phyloP scores from a whole-genome alignment of 2,888 invertebrate genomes.

The Microchrysa polita region DNA sequence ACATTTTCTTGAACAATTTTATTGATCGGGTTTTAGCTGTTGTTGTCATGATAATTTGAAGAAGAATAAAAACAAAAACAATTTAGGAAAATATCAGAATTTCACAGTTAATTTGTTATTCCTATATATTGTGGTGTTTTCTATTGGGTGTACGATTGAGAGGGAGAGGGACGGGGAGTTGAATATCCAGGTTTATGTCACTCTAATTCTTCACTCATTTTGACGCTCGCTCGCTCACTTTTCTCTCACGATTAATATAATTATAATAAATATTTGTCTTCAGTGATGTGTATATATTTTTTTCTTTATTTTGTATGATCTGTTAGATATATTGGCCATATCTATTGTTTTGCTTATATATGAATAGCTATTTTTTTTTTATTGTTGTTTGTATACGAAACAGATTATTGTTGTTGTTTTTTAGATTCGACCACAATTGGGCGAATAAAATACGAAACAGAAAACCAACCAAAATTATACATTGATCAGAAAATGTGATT shows the following conservation, averaged over 20 bases:
- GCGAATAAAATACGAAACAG: not conserved
- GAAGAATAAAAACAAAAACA: too few species aligned
- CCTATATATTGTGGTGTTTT: not conserved
- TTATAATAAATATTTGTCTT: conserved; percentile 16
- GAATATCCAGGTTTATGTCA: too few species aligned
- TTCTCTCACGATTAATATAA: not conserved
- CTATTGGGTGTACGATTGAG: not conserved
- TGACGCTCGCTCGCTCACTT: not conserved
- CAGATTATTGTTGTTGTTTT: conserved; percentile 11
- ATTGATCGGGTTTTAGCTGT: not conserved
- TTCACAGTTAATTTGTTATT: not conserved
- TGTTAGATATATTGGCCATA: too few species aligned
- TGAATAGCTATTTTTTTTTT: not conserved
- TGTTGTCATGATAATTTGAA: too few species aligned
- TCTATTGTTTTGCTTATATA: not conserved
- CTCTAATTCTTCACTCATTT: not conserved
- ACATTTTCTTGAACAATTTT: conserved; percentile 50
- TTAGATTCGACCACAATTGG: not conserved
- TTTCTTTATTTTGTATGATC: not conserved
- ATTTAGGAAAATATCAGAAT: not conserved
- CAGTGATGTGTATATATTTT: not conserved
- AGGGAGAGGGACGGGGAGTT: too few species aligned
- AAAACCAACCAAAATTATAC: conserved; percentile 18
- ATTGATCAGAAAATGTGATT: conserved; percentile 41
- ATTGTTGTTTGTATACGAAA: conserved; percentile 13